Evolutionary conservation across 2,888 invertebrate species (phyloP).

Genomic region (Melieria crassipennis): DNA sequence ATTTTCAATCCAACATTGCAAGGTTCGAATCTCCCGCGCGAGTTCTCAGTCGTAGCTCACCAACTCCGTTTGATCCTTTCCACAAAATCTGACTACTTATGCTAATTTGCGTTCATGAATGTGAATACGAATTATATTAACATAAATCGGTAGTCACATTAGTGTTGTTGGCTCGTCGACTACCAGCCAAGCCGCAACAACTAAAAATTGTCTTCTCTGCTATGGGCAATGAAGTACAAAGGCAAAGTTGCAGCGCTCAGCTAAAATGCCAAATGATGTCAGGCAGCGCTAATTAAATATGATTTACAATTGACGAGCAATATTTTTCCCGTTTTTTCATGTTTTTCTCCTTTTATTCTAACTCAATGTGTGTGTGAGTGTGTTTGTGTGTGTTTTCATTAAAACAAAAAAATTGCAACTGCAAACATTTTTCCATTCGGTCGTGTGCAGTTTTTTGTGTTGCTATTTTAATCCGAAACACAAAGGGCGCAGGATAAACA

Average conservation of each 20-base stretch:
- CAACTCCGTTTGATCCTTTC: too few species aligned
- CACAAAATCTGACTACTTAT: too few species aligned
- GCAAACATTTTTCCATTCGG: background rate
- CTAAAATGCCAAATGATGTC: constrained; percentile 23
- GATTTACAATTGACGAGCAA: constrained; percentile 37
- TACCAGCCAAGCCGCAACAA: background rate
- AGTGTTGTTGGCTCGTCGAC: too few species aligned
- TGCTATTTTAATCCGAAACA: constrained; percentile 29
- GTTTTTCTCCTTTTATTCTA: constrained; percentile 5
- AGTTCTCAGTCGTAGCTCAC: too few species aligned
- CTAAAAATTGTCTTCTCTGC: background rate
- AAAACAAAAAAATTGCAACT: background rate
- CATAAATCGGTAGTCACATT: background rate
- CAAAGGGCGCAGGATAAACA: constrained; percentile 29
- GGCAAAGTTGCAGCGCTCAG: constrained; percentile 9
- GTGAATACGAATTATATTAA: too few species aligned
- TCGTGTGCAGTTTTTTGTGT: constrained; percentile 17
- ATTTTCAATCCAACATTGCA: too few species aligned
- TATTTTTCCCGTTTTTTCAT: constrained; percentile 9
- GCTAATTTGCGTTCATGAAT: too few species aligned
- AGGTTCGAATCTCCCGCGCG: too few species aligned
- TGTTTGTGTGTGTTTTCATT: constrained; percentile 8
- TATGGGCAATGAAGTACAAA: background rate
- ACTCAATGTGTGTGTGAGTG: constrained; percentile 5
- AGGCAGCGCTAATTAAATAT: constrained; percentile 38